These are phyloP conservation scores for Netelia melanura DNA, from an alignment of 2,888 invertebrate species.

Conservation along the genomic window DNA sequence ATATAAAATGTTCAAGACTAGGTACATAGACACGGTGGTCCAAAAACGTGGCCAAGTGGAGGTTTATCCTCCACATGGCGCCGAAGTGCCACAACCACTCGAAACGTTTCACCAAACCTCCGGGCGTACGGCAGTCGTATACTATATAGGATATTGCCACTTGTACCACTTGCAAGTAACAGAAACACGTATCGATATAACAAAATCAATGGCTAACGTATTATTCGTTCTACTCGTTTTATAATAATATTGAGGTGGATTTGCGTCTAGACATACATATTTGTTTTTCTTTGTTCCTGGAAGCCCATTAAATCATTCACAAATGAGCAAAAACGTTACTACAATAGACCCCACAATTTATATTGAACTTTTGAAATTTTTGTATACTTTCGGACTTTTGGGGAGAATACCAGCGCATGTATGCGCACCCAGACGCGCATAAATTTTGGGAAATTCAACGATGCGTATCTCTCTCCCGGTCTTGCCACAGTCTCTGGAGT, in stretches of 20 bases:
- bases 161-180: neutral
- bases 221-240: too few species aligned
- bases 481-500: constrained; percentile 31
- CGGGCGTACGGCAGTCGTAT: constrained; percentile 1
- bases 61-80: neutral
- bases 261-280: too few species aligned
- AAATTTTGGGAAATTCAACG: constrained; percentile 5
- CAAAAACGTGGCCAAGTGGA: neutral
- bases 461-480: constrained; percentile 10
- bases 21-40: too few species aligned
- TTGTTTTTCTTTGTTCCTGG: too few species aligned
- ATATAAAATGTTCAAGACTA: too few species aligned
- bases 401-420: neutral
- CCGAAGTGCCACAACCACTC: constrained; percentile 44
- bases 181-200: neutral
- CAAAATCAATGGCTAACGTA: too few species aligned
- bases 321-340: too few species aligned
- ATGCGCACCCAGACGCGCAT: neutral
- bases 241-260: too few species aligned
- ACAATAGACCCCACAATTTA: too few species aligned
- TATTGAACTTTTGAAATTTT: too few species aligned
- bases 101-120: constrained; percentile 50
- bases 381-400: too few species aligned
- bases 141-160: neutral
- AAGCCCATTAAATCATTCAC: too few species aligned